Base-by-base conservation (phyloP, 2,888 invertebrate genomes). In the Megamerina dolium region DNA sequence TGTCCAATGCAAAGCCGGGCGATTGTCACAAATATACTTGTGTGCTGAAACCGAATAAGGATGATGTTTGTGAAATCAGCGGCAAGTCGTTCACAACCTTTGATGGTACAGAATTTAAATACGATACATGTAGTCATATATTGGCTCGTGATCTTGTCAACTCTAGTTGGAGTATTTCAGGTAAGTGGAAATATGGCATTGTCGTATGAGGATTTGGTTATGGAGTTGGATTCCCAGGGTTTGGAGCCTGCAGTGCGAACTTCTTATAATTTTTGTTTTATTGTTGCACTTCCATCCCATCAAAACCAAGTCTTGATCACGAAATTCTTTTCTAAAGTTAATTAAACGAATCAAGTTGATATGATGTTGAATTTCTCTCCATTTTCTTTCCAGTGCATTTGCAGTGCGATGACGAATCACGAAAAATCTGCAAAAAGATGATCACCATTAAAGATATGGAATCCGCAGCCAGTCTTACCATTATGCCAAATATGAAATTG, bases 81-180 rank as follows among this genome's bases (percentile, higher is more conserved):
- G 86, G 86, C 1, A 78, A 83, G 41, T 83, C 82, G 0, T 82
- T 90, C 61, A 81, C 77, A 51, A 89, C 89, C 0, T 90, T 91
- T 59, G 90, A 90, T 64, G 81, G 81, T 13, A 74, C 79, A 0
- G 82, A 85, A 59, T 88, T 82, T 63, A 85, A 86, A 55, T 86
- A 85, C 56, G 87, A 88, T 54, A 77, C 85, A 13, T 91, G 90
- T 67, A 82, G 83, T 72, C 89, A 91, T 65, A 78, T 87, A 33
- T 69, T 87, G 30, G 85, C 83, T 1, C 74, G 85, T 44, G 86
- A 89, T 64, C 75, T 81, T 54, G 70, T 76, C 9, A 72, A 77
- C 47, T 76, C 80, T 34, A 75, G 79, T 27, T 91, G 89, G 87
- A 77, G 76, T 36, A 75, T 89, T 35, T 76, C 81, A 37, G 69